Evolutionary conservation across 2,888 invertebrate genomes (phyloP).

Genomic region (Prosopocoilus inquinatus): DNA sequence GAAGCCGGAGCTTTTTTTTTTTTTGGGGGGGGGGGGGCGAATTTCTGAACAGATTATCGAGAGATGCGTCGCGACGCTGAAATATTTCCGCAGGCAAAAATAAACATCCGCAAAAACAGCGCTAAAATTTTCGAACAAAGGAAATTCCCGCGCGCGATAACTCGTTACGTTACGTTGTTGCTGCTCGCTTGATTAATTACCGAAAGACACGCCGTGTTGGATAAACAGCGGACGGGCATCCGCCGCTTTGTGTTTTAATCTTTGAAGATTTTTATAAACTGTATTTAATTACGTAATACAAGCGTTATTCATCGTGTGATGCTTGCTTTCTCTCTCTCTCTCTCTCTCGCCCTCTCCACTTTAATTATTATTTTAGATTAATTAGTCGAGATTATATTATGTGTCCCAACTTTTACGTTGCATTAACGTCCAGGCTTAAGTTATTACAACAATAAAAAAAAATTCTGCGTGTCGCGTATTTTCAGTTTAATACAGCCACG

Average conservation of each 20-base stretch:
- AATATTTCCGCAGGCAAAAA: not conserved
- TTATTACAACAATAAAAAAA: too few species aligned
- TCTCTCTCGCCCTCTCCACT: not conserved
- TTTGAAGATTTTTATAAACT: slow-evolving; percentile 6
- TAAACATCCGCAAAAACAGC: not conserved
- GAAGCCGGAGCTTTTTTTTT: too few species aligned
- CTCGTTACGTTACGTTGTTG: slow-evolving; percentile 26
- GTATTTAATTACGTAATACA: slow-evolving; percentile 3
- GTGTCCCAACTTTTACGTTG: too few species aligned
- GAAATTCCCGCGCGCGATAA: slow-evolving; percentile 1
- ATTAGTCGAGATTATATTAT: too few species aligned
- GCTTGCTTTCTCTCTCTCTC: not conserved
- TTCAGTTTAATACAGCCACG: too few species aligned
- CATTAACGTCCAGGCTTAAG: too few species aligned
- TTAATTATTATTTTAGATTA: slow-evolving; percentile 3
- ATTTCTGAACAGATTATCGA: too few species aligned
- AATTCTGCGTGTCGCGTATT: too few species aligned
- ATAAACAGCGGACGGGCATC: slow-evolving; percentile 30
- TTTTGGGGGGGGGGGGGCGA: too few species aligned
- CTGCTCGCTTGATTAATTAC: slow-evolving; percentile 35
- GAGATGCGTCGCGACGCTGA: too few species aligned
- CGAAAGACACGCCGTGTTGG: slow-evolving; percentile 35
- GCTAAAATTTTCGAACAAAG: slow-evolving; percentile 5
- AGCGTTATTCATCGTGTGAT: not conserved
- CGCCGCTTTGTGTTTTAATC: slow-evolving; percentile 7